phyloP scores from a whole-genome alignment of 2,113 vertebrate genomes.

The Cromileptes altivelis region DNA sequence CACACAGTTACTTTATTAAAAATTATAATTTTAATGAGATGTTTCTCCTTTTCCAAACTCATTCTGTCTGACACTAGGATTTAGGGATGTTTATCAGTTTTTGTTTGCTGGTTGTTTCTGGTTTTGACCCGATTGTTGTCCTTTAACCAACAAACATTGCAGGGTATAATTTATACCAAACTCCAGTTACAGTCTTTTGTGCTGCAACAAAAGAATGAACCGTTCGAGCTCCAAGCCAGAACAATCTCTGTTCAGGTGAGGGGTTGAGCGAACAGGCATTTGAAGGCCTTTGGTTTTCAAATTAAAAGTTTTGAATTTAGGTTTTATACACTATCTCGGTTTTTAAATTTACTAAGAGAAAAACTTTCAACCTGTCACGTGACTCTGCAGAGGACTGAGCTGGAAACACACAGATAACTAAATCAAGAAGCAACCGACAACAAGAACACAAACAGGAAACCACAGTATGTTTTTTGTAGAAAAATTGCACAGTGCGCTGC shows the following conservation, averaged over 20 bases:
- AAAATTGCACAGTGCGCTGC: neutral
- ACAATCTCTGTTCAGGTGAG: neutral
- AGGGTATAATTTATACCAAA: neutral
- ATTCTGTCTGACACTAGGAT: neutral
- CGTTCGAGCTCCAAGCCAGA: neutral
- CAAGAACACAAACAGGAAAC: conserved; percentile 13
- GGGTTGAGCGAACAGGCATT: neutral
- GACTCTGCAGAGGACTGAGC: conserved; percentile 10
- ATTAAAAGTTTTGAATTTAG: neutral
- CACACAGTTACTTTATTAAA: neutral
- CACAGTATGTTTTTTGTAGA: conserved; percentile 8
- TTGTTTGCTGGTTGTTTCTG: neutral
- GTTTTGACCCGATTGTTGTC: neutral
- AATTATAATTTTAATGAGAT: neutral
- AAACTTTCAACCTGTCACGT: neutral
- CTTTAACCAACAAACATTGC: neutral
- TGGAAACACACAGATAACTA: neutral
- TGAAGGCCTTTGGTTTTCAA: neutral
- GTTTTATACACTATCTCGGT: neutral
- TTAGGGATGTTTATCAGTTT: neutral
- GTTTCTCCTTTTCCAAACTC: neutral
- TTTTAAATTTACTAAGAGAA: neutral
- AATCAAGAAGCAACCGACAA: conserved; percentile 3
- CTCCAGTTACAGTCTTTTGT: neutral
- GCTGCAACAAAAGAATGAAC: neutral